These are phyloP conservation scores for Synergus itoensis DNA, from an alignment of 2,888 invertebrate species.

Conservation along the genomic window DNA sequence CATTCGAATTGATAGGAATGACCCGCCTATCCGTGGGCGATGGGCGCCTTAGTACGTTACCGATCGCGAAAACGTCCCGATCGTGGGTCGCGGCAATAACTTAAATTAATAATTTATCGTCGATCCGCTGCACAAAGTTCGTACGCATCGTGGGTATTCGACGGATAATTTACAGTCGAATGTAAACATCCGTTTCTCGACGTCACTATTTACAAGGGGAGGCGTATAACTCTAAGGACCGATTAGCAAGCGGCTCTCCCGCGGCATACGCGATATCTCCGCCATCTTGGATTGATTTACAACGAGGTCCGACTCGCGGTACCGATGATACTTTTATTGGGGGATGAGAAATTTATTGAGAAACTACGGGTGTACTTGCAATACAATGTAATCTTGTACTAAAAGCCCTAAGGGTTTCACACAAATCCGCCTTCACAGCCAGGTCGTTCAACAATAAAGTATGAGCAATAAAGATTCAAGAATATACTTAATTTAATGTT, in stretches of 20 bases:
- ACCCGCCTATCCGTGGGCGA: slow-evolving; percentile 42
- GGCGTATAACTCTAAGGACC: slow-evolving; percentile 67
- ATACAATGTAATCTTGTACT: slow-evolving; percentile 69
- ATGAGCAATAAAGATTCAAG: neutral
- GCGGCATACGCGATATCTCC: slow-evolving; percentile 66
- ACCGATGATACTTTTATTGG: slow-evolving; percentile 68
- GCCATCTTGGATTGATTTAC: slow-evolving; percentile 73
- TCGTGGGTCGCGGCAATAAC: slow-evolving; percentile 54
- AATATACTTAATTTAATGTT: slow-evolving; percentile 15
- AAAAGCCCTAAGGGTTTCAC: slow-evolving; percentile 52
- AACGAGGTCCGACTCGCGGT: slow-evolving; percentile 62
- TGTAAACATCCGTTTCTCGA: slow-evolving; percentile 68
- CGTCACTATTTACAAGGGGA: slow-evolving; percentile 63
- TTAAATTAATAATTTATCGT: slow-evolving; percentile 70
- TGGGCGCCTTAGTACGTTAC: slow-evolving; percentile 32
- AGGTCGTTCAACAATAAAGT: neutral
- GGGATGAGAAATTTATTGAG: slow-evolving; percentile 69
- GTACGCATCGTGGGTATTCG: slow-evolving; percentile 61
- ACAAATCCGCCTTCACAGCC: neutral
- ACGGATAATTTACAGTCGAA: slow-evolving; percentile 69
- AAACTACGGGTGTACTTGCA: slow-evolving; percentile 63
- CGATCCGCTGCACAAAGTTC: slow-evolving; percentile 54
- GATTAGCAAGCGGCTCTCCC: slow-evolving; percentile 61
- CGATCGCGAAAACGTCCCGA: slow-evolving; percentile 47
- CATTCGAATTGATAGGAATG: slow-evolving; percentile 27